Evolutionary conservation across 2,797 vertebrate species (phyloP).

Genomic region (Zalophus californianus): DNA sequence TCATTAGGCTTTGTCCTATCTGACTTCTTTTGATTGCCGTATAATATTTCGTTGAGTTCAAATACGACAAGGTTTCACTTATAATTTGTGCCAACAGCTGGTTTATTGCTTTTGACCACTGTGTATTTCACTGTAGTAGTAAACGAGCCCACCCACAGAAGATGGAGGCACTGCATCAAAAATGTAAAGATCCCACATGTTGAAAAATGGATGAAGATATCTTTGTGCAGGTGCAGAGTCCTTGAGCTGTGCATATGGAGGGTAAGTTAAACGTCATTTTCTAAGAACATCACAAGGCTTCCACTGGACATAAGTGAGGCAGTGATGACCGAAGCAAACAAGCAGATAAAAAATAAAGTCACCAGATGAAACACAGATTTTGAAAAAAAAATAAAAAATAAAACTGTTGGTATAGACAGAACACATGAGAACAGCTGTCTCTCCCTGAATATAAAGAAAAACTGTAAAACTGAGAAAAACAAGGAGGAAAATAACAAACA

Average conservation of each 20-base stretch:
- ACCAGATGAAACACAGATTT: neutral
- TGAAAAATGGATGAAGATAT: neutral
- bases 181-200: neutral
- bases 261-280: too few species aligned
- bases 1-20: neutral
- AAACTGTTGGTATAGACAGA: neutral
- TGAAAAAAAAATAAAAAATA: neutral
- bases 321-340: neutral
- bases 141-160: accelerated
- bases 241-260: accelerated
- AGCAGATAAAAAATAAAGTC: too few species aligned
- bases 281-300: too few species aligned
- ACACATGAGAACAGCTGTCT: neutral
- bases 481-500: neutral
- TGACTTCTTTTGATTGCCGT: neutral
- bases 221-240: neutral
- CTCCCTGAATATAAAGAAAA: neutral
- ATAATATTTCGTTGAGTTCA: neutral
- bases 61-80: neutral
- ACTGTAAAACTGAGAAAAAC: neutral
- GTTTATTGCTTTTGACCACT: neutral
- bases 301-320: neutral
- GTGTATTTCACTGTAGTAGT: neutral
- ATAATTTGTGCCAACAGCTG: accelerated
- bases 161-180: too few species aligned